These are phyloP conservation scores for Periparus ater DNA, from an alignment of 2,797 vertebrate genomes.

Conservation along the genomic window DNA sequence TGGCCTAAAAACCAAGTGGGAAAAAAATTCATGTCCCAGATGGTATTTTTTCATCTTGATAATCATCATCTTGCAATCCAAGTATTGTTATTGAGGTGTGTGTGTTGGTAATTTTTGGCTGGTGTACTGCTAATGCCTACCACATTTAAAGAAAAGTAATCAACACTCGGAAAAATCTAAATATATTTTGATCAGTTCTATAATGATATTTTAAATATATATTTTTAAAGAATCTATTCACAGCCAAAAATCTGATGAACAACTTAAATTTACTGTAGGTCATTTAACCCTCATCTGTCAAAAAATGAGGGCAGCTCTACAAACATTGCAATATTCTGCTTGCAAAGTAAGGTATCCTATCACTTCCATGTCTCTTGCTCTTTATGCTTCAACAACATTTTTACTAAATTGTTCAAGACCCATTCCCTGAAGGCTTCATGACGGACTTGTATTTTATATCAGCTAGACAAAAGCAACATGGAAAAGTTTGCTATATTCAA, in stretches of 20 bases:
- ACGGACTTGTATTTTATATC: not conserved
- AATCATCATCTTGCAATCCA: not conserved
- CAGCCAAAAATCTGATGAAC: not conserved
- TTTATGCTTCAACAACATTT: slow-evolving; percentile 50
- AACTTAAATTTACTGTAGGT: not conserved
- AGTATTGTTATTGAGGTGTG: not conserved
- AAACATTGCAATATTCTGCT: slow-evolving; percentile 14
- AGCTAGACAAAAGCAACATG: not conserved
- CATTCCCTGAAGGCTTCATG: slow-evolving; percentile 24
- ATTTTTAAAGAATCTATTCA: not conserved
- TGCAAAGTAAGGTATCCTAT: slow-evolving; percentile 26
- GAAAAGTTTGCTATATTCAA: not conserved
- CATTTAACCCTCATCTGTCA: not conserved
- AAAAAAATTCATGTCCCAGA: not conserved
- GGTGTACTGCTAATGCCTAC: not conserved
- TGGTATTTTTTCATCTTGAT: not conserved
- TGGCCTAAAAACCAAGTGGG: not conserved
- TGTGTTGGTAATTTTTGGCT: not conserved
- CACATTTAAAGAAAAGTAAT: not conserved
- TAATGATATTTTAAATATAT: not conserved
- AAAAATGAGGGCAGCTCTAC: slow-evolving; percentile 23
- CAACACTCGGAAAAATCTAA: too few relatives aligned
- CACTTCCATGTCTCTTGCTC: slow-evolving; percentile 59
- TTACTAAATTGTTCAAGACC: slow-evolving; percentile 29
- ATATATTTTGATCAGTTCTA: not conserved